Base-by-base conservation (phyloP, 2,113 vertebrate species). In the Paraplagusia blochii region DNA sequence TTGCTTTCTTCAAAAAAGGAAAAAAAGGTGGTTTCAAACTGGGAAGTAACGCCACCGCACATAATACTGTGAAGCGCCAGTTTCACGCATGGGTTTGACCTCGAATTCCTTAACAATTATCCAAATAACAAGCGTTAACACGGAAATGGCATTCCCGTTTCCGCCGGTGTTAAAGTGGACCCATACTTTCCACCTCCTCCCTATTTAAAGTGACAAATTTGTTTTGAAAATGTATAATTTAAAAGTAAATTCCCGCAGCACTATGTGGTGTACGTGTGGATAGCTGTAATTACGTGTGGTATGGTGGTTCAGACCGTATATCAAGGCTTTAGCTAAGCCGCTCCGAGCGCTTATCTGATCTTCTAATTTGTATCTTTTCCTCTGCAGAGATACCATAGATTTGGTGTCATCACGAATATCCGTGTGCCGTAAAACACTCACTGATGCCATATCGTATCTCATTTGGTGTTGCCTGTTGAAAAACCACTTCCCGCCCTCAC, bases 51-150 rank as follows among this genome's bases (percentile, higher is more conserved):
- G 53, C 9, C 17, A 48, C 47, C 40, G 7, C 44, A 48, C 40
- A 57, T 49, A 36, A 57, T 49, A 36, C 40, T 40, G 22, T 11
- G 76, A 15, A 65, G 54, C 56, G 36, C 19, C 48, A 68, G 45
- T 80, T 76, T 82, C 11, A 78, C 52, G 53, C 61, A 76, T 55
- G 51, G 49, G 47, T 60, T 34, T 53, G 63, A 74, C 70, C 67
- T 70, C 63, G 69, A 9, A 56, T 76, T 77, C 68, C 57, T 54
- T 18, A 60, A 70, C 76, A 74, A 67, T 82, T 71, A 82, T 75
- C 59, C 44, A 65, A 82, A 80, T 75, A 42, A 74, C 51, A 62
- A 66, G 63, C 48, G 50, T 76, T 73, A 43, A 66, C 40, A 65
- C 54, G 17, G 9, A 38, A 63, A 58, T 38, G 12, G 13, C 47